Evolutionary conservation across 1,140 invertebrate species (phyloP).

Genomic region (Drosophila ananassae): DNA sequence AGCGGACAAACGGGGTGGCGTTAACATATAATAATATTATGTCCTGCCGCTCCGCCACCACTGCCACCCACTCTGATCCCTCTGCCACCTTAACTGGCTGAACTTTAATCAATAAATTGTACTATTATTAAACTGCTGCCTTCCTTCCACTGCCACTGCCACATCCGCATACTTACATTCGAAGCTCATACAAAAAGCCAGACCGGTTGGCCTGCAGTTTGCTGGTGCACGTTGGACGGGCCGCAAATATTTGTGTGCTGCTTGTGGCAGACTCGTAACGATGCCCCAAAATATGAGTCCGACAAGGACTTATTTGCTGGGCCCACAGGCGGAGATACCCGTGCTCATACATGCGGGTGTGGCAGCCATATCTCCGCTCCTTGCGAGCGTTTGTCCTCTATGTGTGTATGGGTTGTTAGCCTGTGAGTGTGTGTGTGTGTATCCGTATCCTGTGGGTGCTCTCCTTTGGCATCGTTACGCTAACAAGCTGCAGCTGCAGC

Average conservation of each 20-base stretch:
- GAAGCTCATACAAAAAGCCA: not conserved
- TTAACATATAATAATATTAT: conserved; percentile 40
- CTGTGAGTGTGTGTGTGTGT: not conserved
- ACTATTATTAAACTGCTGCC: conserved; percentile 62
- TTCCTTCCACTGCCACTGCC: not conserved
- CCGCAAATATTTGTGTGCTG: conserved; percentile 61
- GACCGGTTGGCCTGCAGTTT: conserved; percentile 27
- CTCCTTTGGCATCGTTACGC: conserved; percentile 45
- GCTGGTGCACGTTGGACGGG: conserved; percentile 23
- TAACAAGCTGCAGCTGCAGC: conserved; percentile 64
- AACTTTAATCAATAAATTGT: conserved; percentile 76
- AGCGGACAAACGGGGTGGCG: conserved; percentile 2
- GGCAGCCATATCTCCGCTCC: conserved; percentile 33
- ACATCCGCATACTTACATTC: not conserved
- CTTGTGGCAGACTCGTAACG: conserved; percentile 61
- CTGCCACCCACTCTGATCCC: not conserved
- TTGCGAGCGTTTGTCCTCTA: conserved; percentile 8
- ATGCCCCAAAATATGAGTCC: conserved; percentile 63
- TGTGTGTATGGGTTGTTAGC: conserved; percentile 6
- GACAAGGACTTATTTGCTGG: conserved; percentile 61
- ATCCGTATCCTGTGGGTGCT: conserved; percentile 10
- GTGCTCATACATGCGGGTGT: conserved; percentile 26
- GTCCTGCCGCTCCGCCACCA: conserved; percentile 1
- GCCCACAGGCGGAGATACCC: conserved; percentile 52
- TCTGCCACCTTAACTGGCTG: conserved; percentile 6